Evolutionary conservation across 2,797 vertebrate species (phyloP).

Genomic region (Acestrorhynchus altus): DNA sequence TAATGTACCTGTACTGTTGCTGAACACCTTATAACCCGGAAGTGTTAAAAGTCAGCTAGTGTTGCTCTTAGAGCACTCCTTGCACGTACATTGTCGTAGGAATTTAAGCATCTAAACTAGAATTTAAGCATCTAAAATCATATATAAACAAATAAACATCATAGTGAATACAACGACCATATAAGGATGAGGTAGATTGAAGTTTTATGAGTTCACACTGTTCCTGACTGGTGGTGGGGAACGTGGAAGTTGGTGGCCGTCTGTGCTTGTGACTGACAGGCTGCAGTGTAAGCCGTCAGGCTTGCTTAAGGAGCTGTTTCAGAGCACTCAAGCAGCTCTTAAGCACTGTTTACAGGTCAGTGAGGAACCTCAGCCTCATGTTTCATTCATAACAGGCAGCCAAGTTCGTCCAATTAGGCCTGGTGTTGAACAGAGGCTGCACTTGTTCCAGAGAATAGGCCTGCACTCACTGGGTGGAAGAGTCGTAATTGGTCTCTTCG

Average conservation of each 20-base stretch:
- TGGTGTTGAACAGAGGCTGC: background rate
- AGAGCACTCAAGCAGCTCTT: background rate
- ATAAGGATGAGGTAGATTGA: no score
- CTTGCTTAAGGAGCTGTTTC: constrained; percentile 47
- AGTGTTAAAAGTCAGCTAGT: no score
- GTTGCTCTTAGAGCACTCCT: no score
- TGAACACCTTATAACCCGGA: no score
- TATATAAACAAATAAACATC: no score
- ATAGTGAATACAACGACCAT: no score
- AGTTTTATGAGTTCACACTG: constrained; percentile 28
- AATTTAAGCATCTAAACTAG: no score
- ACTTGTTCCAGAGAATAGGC: background rate
- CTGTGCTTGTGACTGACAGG: constrained; percentile 36
- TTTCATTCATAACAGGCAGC: background rate
- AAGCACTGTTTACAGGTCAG: background rate
- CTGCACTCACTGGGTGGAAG: background rate
- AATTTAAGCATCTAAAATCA: no score
- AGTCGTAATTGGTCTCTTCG: background rate
- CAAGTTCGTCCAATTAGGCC: background rate
- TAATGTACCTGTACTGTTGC: no score
- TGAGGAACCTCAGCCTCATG: background rate
- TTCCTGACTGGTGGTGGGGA: constrained; percentile 55
- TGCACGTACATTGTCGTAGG: no score
- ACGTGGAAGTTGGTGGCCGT: constrained; percentile 47
- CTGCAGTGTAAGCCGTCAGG: constrained; percentile 61